Base-by-base conservation (phyloP, 2,888 invertebrate species). In the Pelosia muscerda region DNA sequence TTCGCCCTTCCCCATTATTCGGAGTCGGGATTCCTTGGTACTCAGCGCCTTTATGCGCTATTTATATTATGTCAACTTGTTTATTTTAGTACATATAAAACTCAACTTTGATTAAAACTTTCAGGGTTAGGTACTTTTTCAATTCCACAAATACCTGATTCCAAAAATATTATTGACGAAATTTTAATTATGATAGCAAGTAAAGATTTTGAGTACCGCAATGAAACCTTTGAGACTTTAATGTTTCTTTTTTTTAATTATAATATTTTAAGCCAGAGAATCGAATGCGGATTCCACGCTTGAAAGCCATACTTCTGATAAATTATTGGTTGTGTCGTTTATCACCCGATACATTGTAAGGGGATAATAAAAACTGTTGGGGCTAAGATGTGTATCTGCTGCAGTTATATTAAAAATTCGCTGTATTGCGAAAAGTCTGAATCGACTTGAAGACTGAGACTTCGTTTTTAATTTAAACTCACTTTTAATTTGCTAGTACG, bases 261-360 rank as follows among this genome's bases (percentile, higher is more conserved):
- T 74, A 80, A 74, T 71, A 71, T 72, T 78, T 75, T 54, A 25
- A 68, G 69, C 56, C 26, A 66, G 64, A 69, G 72, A 69, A 74
- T 64, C 69, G 72, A 72, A 75, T 71, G 70, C 77, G 65, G 70
- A 73, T 75, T 72, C 73, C 63, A 72, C 71, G 64, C 73, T 73
- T 73, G 81, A 77, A 80, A 78, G 79, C 74, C 74, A 80, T 80
- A 80, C 81, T 78, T 76, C 80, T 72, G 79, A 80, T 80, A 80
- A 80, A 80, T 80, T 80, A 80, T 78, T 70, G 73, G 38, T 25
- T 68, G 70, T 69, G 74, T 81, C 77, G 75, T 80, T 75, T 78
- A 80, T 80, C 77, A 80, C 72, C 54, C 63, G 71, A 72, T 76
- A 79, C 79, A 76, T 78, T 77, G 81, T 77, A 68, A 61, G 58